Conservation (phyloP, 2,113 vertebrate species). For the Trogon surrucura region DNA sequence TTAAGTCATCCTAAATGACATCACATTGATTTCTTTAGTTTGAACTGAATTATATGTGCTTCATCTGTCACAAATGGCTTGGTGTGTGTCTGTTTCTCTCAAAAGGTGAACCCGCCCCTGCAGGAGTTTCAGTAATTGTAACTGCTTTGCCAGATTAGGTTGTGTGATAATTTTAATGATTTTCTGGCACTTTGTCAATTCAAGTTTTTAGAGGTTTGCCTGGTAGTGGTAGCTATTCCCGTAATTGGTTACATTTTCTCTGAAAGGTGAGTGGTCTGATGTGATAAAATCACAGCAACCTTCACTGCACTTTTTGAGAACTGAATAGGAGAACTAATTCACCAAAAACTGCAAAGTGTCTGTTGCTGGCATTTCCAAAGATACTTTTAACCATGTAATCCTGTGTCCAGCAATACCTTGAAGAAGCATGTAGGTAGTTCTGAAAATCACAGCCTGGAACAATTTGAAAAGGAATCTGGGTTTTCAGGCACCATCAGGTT, state of each 20-base stretch:
- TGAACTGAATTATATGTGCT: neutral
- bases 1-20: neutral
- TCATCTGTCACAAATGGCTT: neutral
- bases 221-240: neutral
- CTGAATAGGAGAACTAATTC: neutral
- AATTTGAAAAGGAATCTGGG: neutral
- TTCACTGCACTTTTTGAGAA: neutral
- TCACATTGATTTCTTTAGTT: neutral
- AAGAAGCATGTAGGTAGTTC: neutral
- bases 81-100: neutral
- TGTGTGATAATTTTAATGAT: neutral
- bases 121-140: neutral
- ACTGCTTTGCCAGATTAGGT: neutral
- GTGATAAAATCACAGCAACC: neutral
- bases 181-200: neutral
- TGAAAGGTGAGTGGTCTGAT: neutral
- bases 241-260: neutral
- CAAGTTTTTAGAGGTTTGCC: neutral
- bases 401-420: neutral
- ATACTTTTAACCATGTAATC: neutral
- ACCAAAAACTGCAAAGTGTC: neutral
- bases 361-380: neutral
- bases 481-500: neutral
- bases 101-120: neutral
- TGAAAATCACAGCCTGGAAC: neutral